Evolutionary conservation across 2,113 vertebrate species (phyloP).

Genomic region (Thalassoma bifasciatum): DNA sequence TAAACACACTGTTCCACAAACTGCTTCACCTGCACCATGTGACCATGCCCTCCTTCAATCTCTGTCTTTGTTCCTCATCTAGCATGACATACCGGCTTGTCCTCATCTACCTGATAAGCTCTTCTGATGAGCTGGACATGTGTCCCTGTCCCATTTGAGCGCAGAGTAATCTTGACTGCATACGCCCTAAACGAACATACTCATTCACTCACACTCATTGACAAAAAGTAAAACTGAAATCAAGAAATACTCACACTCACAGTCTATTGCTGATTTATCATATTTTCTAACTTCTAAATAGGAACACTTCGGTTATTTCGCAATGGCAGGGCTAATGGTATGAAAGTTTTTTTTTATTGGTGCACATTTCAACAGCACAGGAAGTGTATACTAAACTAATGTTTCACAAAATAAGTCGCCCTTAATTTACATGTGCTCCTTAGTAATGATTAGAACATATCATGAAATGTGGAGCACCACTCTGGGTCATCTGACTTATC

Average conservation of each 20-base stretch:
- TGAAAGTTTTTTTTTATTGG: too few relatives aligned
- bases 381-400: too few relatives aligned
- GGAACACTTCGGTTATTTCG: too few relatives aligned
- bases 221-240: too few relatives aligned
- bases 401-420: too few relatives aligned
- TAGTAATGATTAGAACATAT: too few relatives aligned
- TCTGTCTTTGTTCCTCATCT: constrained; percentile 3
- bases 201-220: not conserved
- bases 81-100: constrained; percentile 49
- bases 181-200: not conserved
- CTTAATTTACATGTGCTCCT: too few relatives aligned
- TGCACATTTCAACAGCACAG: too few relatives aligned
- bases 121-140: constrained; percentile 38
- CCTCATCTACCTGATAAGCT: constrained; percentile 25
- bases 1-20: not conserved
- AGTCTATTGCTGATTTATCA: too few relatives aligned
- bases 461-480: not conserved
- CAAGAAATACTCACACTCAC: not conserved
- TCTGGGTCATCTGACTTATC: not conserved
- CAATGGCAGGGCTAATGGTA: too few relatives aligned
- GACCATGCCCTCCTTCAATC: not conserved
- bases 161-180: constrained; percentile 30
- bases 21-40: not conserved
- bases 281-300: too few relatives aligned
- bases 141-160: constrained; percentile 36